Evolutionary conservation across 1,140 invertebrate genomes (phyloP).

Genomic region (Portunus trituberculatus): DNA sequence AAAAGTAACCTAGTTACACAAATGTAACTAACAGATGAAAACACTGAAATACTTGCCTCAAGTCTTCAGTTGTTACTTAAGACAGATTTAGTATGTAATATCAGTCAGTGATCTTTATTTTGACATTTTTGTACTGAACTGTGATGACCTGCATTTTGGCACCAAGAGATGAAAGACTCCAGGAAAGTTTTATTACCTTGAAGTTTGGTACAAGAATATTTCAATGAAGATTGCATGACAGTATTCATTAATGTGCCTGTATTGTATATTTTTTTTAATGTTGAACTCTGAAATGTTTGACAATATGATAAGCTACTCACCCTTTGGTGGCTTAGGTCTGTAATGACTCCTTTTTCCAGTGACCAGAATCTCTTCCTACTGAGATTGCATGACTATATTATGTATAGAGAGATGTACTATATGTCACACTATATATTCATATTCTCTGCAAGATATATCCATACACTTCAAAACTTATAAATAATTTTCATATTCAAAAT

Average conservation of each 20-base stretch:
- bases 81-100: conserved; percentile 36
- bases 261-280: conserved; percentile 67
- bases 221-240: conserved; percentile 46
- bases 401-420: conserved; percentile 23
- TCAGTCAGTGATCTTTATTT: conserved; percentile 46
- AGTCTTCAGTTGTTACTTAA: conserved; percentile 49
- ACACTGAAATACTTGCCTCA: conserved; percentile 39
- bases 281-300: conserved; percentile 53
- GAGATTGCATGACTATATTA: conserved; percentile 50
- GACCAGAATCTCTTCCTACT: conserved; percentile 57
- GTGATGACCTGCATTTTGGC: background rate
- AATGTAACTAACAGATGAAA: background rate
- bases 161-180: background rate
- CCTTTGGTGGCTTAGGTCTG: conserved; percentile 2
- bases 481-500: background rate
- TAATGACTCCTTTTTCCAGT: conserved; percentile 34
- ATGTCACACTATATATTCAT: conserved; percentile 14
- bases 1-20: background rate
- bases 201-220: conserved; percentile 44
- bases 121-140: conserved; percentile 41
- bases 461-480: background rate
- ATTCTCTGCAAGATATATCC: conserved; percentile 27
- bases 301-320: conserved; percentile 59
- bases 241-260: conserved; percentile 68
- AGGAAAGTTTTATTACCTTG: background rate